Evolutionary conservation across 2,797 vertebrate genomes (phyloP), one percentile per base, ranked within the genome.

Genomic region (Botia almorhae): DNA sequence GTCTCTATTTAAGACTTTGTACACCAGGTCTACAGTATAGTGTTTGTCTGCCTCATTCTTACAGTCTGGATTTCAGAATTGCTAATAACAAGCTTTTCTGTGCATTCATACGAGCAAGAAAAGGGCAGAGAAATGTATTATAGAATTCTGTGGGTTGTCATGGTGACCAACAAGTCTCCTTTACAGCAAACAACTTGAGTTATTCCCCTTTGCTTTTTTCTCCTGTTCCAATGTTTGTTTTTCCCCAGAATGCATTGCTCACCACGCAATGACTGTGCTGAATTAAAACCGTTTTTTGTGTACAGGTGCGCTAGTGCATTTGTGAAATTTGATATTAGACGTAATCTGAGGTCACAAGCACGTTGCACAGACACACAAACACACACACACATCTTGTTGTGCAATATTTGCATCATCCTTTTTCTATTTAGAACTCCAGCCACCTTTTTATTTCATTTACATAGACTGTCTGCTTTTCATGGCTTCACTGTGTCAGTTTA

Each of bases 341-440:
- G 51, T 76, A 39, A n/a, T 55, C 14, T 76, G 50, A 55, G 74
- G 74, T 68, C 64, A 46, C 51, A 56, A 73, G 21, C 8, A 2
- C 60, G 58, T 36, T 46, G 55, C 55, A 29, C 19, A 61, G 39
- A 21, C 46, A 13, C 60, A 0, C 11, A 12, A n/a, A n/a, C n/a
- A n/a, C n/a, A n/a, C n/a, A n/a, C n/a, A n/a, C n/a, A n/a, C n/a
- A n/a, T n/a, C n/a, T n/a, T n/a, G n/a, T 53, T 17, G 67, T 76
- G 74, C 50, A 55, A 76, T 53, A 56, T 76, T 76, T 76, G 74
- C 64, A 68, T 76, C 36, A 76, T 21, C 51, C 21, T 76, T 76
- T 56, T 12, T 19, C 48, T 75, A 65, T 76, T 67, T 76, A 23
- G 17, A 76, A 43, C 19, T 67, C 33, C 14, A 43, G 46, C 50